Conservation (phyloP, 1,140 invertebrate species). For the Lasaia peninsularis region DNA sequence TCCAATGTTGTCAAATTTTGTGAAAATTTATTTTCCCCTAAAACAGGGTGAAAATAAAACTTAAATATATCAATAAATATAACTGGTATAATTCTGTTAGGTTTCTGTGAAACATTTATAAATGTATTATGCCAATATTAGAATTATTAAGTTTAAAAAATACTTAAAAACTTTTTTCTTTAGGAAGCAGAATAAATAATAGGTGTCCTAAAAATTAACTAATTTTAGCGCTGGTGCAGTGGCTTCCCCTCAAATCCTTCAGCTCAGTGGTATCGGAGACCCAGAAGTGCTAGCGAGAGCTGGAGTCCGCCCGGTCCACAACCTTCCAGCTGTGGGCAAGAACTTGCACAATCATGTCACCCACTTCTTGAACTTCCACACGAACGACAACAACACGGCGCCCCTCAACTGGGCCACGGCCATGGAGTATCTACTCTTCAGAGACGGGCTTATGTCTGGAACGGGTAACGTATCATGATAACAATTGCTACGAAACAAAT, state of each 20-base stretch:
- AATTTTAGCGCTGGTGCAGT: conserved; percentile 81
- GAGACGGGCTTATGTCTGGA: conserved; percentile 90
- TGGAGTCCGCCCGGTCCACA: conserved; percentile 82
- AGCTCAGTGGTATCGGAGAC: conserved; percentile 90
- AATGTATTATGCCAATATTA: no score
- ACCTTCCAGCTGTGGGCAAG: conserved; percentile 90
- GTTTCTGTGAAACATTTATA: no score
- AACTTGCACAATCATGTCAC: conserved; percentile 94
- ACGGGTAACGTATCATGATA: conserved; percentile 78
- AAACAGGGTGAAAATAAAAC: no score
- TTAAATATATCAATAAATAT: no score
- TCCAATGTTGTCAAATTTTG: no score
- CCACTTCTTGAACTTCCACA: conserved; percentile 85
- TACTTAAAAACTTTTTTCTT: no score
- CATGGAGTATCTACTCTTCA: conserved; percentile 90
- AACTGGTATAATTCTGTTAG: no score
- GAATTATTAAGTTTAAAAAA: no score
- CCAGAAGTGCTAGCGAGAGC: conserved; percentile 81
- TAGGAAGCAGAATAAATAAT: no score
- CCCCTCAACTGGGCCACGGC: conserved; percentile 92
- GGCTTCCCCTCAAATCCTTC: conserved; percentile 89
- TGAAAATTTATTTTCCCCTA: no score
- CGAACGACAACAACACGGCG: conserved; percentile 89
- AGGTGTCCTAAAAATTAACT: no score
- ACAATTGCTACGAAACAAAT: background rate